phyloP scores from a whole-genome alignment of 2,888 invertebrate species.

The Scaptomyza reducta region DNA sequence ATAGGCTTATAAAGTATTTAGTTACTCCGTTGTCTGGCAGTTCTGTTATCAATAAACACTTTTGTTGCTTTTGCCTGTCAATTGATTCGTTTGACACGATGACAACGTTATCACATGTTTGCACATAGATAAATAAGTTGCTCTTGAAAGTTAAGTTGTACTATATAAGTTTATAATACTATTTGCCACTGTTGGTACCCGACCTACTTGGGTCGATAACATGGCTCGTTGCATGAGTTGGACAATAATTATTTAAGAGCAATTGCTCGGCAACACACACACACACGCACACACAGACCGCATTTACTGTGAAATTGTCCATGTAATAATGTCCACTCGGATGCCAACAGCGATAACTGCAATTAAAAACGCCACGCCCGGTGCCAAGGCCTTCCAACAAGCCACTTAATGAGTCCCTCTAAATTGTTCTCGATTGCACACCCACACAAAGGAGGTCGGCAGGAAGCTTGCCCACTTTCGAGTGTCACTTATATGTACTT shows the following conservation, averaged over 20 bases:
- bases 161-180: no score
- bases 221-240: neutral
- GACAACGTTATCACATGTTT: constrained; percentile 2
- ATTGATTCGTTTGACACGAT: neutral
- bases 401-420: constrained; percentile 53
- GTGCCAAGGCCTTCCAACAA: constrained; percentile 39
- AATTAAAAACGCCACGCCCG: constrained; percentile 50
- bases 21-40: neutral
- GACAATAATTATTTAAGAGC: constrained; percentile 1
- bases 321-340: constrained; percentile 30
- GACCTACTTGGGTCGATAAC: neutral
- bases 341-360: constrained; percentile 36
- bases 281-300: neutral
- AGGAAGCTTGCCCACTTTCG: neutral
- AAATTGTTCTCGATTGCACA: constrained; percentile 51
- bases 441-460: constrained; percentile 10
- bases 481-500: constrained; percentile 7
- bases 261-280: neutral
- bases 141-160: no score
- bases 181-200: neutral
- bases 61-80: neutral
- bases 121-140: neutral
- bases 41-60: constrained; percentile 15
- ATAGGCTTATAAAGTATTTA: neutral
- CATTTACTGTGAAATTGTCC: constrained; percentile 23